phyloP scores from a whole-genome alignment of 2,888 invertebrate species.

The Hoplodrina ambigua region DNA sequence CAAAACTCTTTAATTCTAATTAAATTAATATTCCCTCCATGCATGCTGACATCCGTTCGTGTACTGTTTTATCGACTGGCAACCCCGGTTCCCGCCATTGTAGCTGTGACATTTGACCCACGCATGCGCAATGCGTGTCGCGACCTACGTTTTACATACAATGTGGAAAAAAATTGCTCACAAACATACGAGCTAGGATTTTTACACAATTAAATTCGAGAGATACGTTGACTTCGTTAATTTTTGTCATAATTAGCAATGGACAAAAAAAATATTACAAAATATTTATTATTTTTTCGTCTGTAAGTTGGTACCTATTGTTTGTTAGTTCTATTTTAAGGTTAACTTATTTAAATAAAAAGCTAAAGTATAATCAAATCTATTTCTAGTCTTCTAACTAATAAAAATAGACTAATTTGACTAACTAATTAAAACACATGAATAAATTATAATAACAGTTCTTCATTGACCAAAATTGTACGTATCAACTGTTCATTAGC shows the following conservation, averaged over 20 bases:
- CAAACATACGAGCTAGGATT: conserved; percentile 57
- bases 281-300: too few species aligned
- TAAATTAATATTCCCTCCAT: conserved; percentile 20
- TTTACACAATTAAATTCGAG: conserved; percentile 55
- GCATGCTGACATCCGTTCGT: conserved; percentile 37
- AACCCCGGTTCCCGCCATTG: conserved; percentile 64
- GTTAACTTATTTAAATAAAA: too few species aligned
- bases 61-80: conserved; percentile 45
- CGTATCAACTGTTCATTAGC: conserved; percentile 25
- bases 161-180: conserved; percentile 75
- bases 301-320: too few species aligned
- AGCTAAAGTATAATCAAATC: neutral
- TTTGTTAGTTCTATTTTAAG: too few species aligned
- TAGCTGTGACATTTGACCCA: conserved; percentile 84
- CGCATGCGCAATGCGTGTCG: conserved; percentile 86
- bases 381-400: neutral
- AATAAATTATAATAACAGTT: conserved; percentile 3
- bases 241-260: conserved; percentile 34
- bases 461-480: neutral
- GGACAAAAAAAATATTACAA: neutral
- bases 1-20: conserved; percentile 10
- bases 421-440: neutral
- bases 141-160: conserved; percentile 87
- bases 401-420: neutral
- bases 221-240: conserved; percentile 35